Evolutionary conservation across 2,797 vertebrate species (phyloP).

Genomic region (Eulemur mongoz): DNA sequence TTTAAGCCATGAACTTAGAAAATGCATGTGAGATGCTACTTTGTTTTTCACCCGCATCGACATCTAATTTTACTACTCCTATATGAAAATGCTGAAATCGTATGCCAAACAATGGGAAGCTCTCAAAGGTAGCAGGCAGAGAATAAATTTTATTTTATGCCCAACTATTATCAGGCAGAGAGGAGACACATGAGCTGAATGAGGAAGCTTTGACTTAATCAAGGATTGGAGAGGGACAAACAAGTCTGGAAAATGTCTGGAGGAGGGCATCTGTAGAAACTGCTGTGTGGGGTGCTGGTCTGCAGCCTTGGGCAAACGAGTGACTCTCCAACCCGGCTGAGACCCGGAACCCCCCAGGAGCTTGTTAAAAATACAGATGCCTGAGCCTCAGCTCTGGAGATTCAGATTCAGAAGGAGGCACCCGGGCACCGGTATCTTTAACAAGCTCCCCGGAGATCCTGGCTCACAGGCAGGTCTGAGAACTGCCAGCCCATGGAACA

Average conservation of each 20-base stretch:
- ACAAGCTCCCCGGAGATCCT: background rate
- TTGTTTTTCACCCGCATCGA: too few species aligned
- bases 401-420: background rate
- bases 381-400: background rate
- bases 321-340: background rate
- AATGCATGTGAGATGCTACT: background rate
- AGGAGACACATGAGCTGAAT: background rate
- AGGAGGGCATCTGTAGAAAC: background rate
- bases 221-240: background rate
- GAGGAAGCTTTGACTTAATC: background rate
- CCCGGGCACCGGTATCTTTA: background rate
- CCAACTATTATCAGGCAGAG: too few species aligned
- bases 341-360: background rate
- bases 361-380: conserved; percentile 18
- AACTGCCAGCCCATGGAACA: background rate
- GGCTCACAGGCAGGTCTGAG: background rate
- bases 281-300: background rate
- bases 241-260: fast-evolving
- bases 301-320: background rate
- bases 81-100: background rate
- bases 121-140: background rate
- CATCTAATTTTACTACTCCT: background rate
- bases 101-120: background rate
- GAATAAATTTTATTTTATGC: background rate
- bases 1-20: background rate